These are phyloP conservation scores for Polymixis lichenea DNA, from an alignment of 2,888 invertebrate genomes.

Conservation along the genomic window DNA sequence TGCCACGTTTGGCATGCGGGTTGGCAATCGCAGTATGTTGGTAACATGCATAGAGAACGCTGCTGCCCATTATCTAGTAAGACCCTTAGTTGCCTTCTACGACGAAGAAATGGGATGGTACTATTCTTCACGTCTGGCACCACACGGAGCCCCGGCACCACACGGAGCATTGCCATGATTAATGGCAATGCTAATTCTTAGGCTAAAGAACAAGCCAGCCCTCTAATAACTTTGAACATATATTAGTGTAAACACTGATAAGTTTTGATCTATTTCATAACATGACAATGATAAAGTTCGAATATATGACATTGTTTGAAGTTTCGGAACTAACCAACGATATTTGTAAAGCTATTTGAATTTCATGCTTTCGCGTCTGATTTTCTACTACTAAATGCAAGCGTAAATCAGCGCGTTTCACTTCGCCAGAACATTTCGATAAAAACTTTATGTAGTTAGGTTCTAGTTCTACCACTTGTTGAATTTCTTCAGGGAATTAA, in stretches of 20 bases:
- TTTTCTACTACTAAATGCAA: not conserved
- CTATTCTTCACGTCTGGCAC: too few relatives aligned
- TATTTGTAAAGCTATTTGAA: not conserved
- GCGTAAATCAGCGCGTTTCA: not conserved
- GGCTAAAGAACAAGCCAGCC: too few relatives aligned
- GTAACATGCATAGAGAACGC: too few relatives aligned
- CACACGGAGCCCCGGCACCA: too few relatives aligned
- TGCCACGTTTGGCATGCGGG: too few relatives aligned
- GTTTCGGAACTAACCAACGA: not conserved
- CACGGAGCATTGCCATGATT: too few relatives aligned
- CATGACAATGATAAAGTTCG: not conserved
- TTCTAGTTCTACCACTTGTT: slow-evolving; percentile 44
- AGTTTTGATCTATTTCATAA: not conserved
- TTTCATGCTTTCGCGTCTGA: not conserved
- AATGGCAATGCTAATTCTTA: too few relatives aligned
- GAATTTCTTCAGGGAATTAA: slow-evolving; percentile 34
- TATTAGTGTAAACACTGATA: not conserved
- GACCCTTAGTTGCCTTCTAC: too few relatives aligned
- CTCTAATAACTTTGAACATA: not conserved
- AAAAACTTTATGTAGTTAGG: slow-evolving; percentile 21
- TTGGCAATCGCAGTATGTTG: too few relatives aligned
- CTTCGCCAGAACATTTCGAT: not conserved
- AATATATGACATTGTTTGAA: not conserved
- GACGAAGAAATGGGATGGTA: too few relatives aligned
- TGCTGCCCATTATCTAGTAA: too few relatives aligned